These are phyloP conservation scores for Pyrrhosoma nymphula DNA, from an alignment of 2,888 invertebrate genomes.

Conservation along the genomic window DNA sequence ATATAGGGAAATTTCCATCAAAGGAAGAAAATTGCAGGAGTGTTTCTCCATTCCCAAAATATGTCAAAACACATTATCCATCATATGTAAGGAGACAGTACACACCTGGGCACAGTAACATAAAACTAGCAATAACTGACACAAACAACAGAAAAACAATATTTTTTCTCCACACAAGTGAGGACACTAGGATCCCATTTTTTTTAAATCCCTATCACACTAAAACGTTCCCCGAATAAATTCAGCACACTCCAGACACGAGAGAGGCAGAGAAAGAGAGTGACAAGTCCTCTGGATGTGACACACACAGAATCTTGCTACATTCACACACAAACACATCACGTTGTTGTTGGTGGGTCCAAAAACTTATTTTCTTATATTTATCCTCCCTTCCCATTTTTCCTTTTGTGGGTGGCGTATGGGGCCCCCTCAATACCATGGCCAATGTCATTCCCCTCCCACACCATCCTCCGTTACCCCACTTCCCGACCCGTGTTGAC, in stretches of 20 bases:
- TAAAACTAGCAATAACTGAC: slow-evolving; percentile 66
- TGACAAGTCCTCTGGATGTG: slow-evolving; percentile 7
- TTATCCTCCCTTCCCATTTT: background rate
- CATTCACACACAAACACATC: slow-evolving; percentile 57
- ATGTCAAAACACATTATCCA: slow-evolving; percentile 48
- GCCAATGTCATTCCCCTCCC: background rate
- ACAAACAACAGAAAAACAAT: slow-evolving; percentile 67
- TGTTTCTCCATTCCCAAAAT: slow-evolving; percentile 37
- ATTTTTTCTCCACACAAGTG: slow-evolving; percentile 57
- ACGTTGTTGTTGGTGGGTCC: slow-evolving; percentile 49
- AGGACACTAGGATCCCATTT: slow-evolving; percentile 58
- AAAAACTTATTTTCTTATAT: slow-evolving; percentile 21
- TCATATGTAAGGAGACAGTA: slow-evolving; percentile 49
- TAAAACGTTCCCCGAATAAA: slow-evolving; percentile 38
- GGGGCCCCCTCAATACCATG: background rate
- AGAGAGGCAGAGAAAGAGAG: slow-evolving; percentile 20
- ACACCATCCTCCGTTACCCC: background rate
- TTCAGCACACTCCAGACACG: slow-evolving; percentile 42
- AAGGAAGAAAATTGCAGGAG: slow-evolving; percentile 52
- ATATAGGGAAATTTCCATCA: slow-evolving; percentile 56
- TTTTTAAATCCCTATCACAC: slow-evolving; percentile 30
- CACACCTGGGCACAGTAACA: slow-evolving; percentile 62
- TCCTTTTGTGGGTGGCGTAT: background rate
- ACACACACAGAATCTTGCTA: slow-evolving; percentile 43
- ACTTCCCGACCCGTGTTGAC: background rate